phyloP scores from a whole-genome alignment of 1,140 invertebrate species.

The Harpegnathos saltator region DNA sequence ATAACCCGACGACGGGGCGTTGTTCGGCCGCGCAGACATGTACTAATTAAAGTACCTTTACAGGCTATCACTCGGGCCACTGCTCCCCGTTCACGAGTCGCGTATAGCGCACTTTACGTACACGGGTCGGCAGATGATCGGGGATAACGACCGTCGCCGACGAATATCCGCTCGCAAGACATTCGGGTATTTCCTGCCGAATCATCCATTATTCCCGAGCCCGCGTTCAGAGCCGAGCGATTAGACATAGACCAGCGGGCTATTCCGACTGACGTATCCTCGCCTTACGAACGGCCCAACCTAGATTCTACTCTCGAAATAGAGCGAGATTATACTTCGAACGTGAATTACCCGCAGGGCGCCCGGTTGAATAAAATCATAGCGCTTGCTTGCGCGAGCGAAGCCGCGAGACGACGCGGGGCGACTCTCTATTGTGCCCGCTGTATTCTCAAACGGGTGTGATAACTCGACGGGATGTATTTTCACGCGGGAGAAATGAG shows the following conservation, averaged over 20 bases:
- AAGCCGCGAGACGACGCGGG: not conserved
- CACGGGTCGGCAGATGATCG: slow-evolving; percentile 25
- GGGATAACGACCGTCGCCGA: slow-evolving; percentile 41
- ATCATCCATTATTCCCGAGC: slow-evolving; percentile 28
- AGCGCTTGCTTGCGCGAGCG: not conserved
- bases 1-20: slow-evolving; percentile 18
- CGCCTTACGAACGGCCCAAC: slow-evolving; percentile 1
- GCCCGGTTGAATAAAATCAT: not conserved
- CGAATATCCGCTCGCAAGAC: slow-evolving; percentile 39
- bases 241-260: not conserved
- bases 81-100: slow-evolving; percentile 13
- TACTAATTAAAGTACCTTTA: slow-evolving; percentile 55
- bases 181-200: slow-evolving; percentile 28
- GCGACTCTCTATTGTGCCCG: too few relatives aligned
- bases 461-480: not conserved
- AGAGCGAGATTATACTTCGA: not conserved
- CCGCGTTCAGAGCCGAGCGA: not conserved
- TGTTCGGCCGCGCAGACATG: slow-evolving; percentile 40
- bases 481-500: not conserved
- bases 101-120: slow-evolving; percentile 18
- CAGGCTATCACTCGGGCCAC: slow-evolving; percentile 10
- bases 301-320: not conserved
- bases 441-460: too few relatives aligned
- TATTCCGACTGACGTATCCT: not conserved
- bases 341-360: not conserved